Base-by-base conservation (phyloP, 1,140 invertebrate species). In the Ptiloglossa arizonensis region DNA sequence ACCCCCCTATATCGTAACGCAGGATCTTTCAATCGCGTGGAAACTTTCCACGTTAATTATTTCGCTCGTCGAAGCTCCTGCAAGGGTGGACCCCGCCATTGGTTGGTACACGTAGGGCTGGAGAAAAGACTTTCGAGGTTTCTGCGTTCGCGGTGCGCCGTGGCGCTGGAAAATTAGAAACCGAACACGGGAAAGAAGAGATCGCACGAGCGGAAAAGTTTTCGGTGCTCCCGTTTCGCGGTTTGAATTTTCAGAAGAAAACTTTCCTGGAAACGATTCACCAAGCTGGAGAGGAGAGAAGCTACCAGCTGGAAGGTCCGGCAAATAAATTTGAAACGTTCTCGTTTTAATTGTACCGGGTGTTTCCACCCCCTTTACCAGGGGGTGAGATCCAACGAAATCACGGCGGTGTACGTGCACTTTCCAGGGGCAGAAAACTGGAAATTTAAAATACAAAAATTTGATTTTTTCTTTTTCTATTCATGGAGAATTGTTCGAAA, bases 11-110 rank as follows among this genome's bases (percentile, higher is more conserved):
- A 62, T 60, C 57, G 57, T 24, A 29, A 15, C 75, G 59, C 56
- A n/a, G 29, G 68, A 78, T 78, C 57, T 56, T 71, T 78, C 67
- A 46, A 78, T 78, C 75, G 68, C 68, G 75, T 5, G 57, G 46
- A 62, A 71, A 44, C 46, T 71, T 72, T 63, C 13, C 68, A 46
- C 75, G 75, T 71, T 78, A 78, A 78, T 78, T 72, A 78, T 78
- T 63, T 70, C 68, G n/a, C 46, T n/a, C 68, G 56, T 77, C 54
- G 67, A 60, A 41, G 22, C 19, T 35, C 48, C 22, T 35, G 15
- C 24, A 27, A 46, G 63, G 44, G 29, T 4, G 9, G 63, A n/a
- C 5, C n/a, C 13, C 59, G 19, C 15, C 15, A 13, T 32, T 32
- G 22, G 2, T 1, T 17, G 2, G 24, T 11, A 17, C n/a, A n/a